These are phyloP conservation scores for Clanis bilineata DNA, from an alignment of 2,888 invertebrate species.

Conservation along the genomic window DNA sequence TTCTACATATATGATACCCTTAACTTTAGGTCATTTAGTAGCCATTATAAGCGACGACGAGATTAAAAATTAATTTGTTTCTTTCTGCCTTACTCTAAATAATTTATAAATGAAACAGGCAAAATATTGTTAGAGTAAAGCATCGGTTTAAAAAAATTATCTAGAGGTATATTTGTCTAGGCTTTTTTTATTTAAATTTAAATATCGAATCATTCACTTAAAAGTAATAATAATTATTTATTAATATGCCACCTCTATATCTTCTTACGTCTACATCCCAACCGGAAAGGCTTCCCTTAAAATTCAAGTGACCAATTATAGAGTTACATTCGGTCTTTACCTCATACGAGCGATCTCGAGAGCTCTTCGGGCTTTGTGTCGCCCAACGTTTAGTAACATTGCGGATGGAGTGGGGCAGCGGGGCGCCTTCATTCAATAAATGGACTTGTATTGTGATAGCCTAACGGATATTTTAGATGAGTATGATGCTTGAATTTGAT, in stretches of 20 bases:
- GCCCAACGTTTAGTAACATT: constrained; percentile 65
- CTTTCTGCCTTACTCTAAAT: no score
- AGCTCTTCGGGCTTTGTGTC: constrained; percentile 45
- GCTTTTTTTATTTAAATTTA: no score
- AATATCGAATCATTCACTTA: no score
- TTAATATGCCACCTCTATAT: constrained; percentile 28
- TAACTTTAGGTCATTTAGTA: no score
- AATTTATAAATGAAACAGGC: no score
- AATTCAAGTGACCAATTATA: constrained; percentile 77
- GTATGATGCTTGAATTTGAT: neutral
- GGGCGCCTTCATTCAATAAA: constrained; percentile 24
- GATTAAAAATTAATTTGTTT: no score
- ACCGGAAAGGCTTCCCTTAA: constrained; percentile 69
- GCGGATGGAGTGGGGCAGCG: constrained; percentile 48
- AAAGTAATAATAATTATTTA: no score
- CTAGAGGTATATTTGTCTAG: no score
- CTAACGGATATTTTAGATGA: neutral
- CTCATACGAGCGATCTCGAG: constrained; percentile 46
- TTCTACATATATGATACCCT: no score
- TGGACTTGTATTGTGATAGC: neutral
- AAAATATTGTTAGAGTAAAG: no score
- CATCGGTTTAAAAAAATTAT: no score
- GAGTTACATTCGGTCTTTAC: constrained; percentile 56
- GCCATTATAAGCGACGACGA: no score
- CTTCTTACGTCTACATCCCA: constrained; percentile 38